Evolutionary conservation across 2,888 invertebrate genomes (phyloP).

Genomic region (Nasonia oneida): DNA sequence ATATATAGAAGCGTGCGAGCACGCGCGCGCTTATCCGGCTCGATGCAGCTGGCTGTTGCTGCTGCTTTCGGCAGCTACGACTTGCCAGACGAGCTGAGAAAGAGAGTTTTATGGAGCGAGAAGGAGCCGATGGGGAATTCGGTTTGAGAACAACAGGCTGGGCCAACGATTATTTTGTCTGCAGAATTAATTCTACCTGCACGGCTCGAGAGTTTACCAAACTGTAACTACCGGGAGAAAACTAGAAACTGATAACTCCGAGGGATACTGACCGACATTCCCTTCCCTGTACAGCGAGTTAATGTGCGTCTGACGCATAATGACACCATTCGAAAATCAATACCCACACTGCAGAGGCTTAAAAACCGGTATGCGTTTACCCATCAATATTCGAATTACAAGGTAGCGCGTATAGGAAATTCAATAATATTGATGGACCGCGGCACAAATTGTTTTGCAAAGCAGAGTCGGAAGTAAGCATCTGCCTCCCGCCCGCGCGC

Average conservation of each 20-base stretch:
- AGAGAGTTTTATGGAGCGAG: constrained; percentile 9
- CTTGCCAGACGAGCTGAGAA: background rate
- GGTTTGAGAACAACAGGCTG: no score
- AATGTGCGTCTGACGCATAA: background rate
- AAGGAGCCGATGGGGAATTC: background rate
- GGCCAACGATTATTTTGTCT: no score
- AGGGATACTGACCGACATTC: background rate
- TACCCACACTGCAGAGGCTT: background rate
- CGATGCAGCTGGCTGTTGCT: background rate
- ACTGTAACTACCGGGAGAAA: no score
- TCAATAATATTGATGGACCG: constrained; percentile 23
- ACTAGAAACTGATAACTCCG: background rate
- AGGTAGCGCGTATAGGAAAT: background rate
- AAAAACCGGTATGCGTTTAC: background rate
- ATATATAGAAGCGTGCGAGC: background rate
- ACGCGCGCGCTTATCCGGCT: constrained; percentile 8
- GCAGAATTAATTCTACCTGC: background rate
- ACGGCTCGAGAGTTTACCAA: background rate
- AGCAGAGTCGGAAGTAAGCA: background rate
- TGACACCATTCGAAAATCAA: background rate
- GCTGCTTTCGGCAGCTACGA: background rate
- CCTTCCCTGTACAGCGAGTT: no score
- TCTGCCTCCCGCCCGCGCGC: background rate
- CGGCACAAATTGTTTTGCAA: background rate
- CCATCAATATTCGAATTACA: background rate